Evolutionary conservation across 2,797 vertebrate species (phyloP).

Genomic region (Crocidura indochinensis): DNA sequence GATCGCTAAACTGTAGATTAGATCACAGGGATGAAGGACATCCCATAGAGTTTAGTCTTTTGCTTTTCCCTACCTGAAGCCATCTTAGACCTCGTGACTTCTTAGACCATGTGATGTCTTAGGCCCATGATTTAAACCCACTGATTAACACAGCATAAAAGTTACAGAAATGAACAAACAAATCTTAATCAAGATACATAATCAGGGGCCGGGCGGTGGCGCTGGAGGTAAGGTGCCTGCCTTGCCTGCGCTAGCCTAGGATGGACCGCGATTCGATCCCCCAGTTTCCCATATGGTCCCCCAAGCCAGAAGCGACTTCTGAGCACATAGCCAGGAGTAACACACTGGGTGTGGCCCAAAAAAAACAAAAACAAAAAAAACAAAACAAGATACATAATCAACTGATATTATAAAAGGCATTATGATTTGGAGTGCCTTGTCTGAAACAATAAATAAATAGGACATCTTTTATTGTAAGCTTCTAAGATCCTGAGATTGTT

Average conservation of each 20-base stretch:
- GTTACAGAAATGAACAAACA: not conserved
- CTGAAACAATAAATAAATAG: not conserved
- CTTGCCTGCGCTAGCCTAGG: too few species aligned
- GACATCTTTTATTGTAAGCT: not conserved
- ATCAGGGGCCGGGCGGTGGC: too few species aligned
- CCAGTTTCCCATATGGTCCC: too few species aligned
- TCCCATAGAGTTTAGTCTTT: not conserved
- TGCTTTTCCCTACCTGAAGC: not conserved
- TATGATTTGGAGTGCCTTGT: not conserved
- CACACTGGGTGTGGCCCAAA: too few species aligned
- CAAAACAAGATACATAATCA: not conserved
- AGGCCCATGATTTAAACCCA: not conserved
- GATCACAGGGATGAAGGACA: too few species aligned
- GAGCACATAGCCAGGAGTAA: too few species aligned
- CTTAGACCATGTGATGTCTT: too few species aligned
- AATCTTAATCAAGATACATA: not conserved
- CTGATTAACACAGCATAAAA: not conserved
- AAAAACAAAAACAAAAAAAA: too few species aligned
- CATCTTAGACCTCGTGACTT: not conserved
- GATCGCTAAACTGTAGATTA: too few species aligned
- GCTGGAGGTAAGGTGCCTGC: too few species aligned
- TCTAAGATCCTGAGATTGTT: conserved; percentile 2
- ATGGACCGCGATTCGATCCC: too few species aligned
- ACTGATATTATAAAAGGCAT: not conserved
- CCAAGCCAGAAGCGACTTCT: too few species aligned